Conservation (phyloP, 2,888 invertebrate species). For the Cephalotes varians region DNA sequence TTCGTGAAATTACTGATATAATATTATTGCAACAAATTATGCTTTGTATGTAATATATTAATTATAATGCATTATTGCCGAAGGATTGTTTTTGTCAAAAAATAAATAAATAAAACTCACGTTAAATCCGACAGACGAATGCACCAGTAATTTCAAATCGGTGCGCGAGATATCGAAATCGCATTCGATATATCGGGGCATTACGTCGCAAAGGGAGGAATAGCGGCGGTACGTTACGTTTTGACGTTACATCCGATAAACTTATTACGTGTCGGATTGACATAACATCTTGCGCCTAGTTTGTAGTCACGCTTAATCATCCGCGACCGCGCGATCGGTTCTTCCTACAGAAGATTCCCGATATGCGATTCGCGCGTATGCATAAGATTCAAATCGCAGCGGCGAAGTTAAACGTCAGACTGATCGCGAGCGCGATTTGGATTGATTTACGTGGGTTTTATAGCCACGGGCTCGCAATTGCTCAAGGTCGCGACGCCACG, state of each 20-base stretch:
- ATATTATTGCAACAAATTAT: conserved; percentile 1
- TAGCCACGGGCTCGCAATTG: conserved; percentile 56
- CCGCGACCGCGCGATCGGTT: neutral
- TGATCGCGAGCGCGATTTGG: conserved; percentile 26
- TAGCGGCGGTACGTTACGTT: neutral
- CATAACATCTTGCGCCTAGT: neutral
- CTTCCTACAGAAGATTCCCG: neutral
- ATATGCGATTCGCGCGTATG: neutral
- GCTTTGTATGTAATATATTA: neutral
- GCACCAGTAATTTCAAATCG: neutral
- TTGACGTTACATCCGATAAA: conserved; percentile 32
- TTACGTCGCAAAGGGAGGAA: neutral
- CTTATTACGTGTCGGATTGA: conserved; percentile 36
- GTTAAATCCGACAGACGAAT: neutral
- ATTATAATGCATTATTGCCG: neutral
- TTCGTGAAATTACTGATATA: neutral
- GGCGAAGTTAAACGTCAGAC: neutral
- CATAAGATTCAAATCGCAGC: neutral
- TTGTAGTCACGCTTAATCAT: neutral
- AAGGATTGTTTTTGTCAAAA: neutral
- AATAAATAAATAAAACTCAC: neutral
- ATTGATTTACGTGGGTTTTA: conserved; percentile 45
- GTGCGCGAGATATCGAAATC: conserved; percentile 24
- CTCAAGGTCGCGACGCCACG: conserved; percentile 67
- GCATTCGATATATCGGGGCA: conserved; percentile 8